Conservation (phyloP, 2,888 invertebrate species). For the Drosophila recens region DNA sequence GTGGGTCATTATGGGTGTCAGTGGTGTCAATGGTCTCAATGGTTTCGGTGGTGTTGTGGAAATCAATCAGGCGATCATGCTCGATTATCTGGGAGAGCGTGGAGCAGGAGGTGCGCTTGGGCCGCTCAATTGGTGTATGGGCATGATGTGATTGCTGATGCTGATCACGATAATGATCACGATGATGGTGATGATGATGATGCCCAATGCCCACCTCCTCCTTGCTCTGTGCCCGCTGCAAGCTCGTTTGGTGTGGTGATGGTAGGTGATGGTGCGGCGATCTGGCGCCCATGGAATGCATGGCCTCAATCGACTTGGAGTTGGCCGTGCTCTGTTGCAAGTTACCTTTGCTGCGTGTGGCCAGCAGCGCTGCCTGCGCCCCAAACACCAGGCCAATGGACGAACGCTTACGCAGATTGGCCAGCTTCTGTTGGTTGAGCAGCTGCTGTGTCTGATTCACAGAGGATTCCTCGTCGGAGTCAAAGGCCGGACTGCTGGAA, state of each 20-base stretch:
- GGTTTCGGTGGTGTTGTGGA: constrained; percentile 39
- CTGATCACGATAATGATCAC: constrained; percentile 56
- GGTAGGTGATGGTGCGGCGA: constrained; percentile 54
- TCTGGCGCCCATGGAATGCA: constrained; percentile 70
- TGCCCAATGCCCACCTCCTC: constrained; percentile 82
- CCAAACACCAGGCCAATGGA: constrained; percentile 85
- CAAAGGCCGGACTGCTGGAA: constrained; percentile 97
- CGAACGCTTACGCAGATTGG: constrained; percentile 83
- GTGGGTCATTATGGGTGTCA: constrained; percentile 60
- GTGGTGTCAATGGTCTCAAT: background rate
- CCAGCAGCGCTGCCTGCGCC: constrained; percentile 84
- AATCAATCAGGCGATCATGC: constrained; percentile 74
- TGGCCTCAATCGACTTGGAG: constrained; percentile 82
- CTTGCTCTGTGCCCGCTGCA: constrained; percentile 79
- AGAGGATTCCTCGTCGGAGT: constrained; percentile 96
- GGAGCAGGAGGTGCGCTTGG: constrained; percentile 86
- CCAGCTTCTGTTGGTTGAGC: constrained; percentile 81
- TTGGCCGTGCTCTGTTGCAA: constrained; percentile 78
- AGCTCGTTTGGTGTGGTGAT: constrained; percentile 33
- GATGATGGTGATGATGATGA: background rate
- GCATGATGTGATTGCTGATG: constrained; percentile 86
- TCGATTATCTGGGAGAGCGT: constrained; percentile 82
- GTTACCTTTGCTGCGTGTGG: constrained; percentile 84
- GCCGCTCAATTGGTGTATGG: constrained; percentile 88
- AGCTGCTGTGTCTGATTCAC: constrained; percentile 86